phyloP scores from a whole-genome alignment of 2,113 vertebrate species.

The Plecturocebus donacophilus region DNA sequence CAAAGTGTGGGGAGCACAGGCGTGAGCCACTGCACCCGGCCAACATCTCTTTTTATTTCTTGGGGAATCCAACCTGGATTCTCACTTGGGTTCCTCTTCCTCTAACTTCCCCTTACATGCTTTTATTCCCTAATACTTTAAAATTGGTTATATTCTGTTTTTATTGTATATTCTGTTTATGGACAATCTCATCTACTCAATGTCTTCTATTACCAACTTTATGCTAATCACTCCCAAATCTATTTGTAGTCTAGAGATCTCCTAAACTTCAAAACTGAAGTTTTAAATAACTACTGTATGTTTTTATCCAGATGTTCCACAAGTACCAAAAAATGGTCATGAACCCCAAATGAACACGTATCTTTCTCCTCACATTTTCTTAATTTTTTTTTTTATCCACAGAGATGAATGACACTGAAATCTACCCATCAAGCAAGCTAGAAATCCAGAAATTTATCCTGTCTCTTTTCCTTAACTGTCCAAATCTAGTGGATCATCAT shows the following conservation, averaged over 20 bases:
- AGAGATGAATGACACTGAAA: background rate
- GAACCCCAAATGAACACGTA: background rate
- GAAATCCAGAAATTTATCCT: background rate
- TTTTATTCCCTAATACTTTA: background rate
- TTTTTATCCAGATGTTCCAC: background rate
- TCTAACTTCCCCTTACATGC: background rate
- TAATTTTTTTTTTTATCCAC: background rate
- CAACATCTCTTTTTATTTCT: background rate
- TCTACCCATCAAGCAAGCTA: background rate
- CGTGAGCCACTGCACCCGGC: too few relatives aligned
- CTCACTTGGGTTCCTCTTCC: background rate
- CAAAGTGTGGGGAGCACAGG: too few relatives aligned
- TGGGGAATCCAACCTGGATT: background rate
- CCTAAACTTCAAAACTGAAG: background rate
- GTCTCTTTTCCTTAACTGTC: background rate
- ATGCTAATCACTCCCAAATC: background rate
- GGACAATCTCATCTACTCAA: background rate
- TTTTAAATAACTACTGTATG: background rate
- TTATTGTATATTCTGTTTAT: background rate
- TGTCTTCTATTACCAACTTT: background rate
- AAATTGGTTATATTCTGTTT: background rate
- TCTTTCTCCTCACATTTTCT: background rate
- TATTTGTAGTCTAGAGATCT: background rate
- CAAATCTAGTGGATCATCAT: too few relatives aligned
- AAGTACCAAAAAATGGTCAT: background rate